Conservation (phyloP, 2,888 invertebrate genomes). For the Nephrotoma guestfalica region DNA sequence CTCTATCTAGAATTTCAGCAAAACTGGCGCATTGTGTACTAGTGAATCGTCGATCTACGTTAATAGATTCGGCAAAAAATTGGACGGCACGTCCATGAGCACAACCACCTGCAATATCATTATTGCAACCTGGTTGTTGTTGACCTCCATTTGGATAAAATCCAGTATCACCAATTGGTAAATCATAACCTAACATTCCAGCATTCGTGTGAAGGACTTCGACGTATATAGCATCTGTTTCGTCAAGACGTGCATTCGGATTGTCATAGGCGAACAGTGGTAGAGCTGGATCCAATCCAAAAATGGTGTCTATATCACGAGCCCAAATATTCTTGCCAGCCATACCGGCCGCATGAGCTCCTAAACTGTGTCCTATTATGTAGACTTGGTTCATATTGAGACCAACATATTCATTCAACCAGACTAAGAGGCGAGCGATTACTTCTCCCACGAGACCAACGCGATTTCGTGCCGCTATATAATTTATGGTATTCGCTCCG, state of each 20-base stretch:
- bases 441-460: constrained; percentile 18
- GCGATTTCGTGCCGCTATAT: constrained; percentile 37
- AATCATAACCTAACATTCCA: constrained; percentile 22
- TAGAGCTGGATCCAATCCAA: not conserved
- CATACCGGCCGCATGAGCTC: constrained; percentile 41
- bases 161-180: constrained; percentile 26
- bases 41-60: constrained; percentile 1
- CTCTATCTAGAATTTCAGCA: constrained; percentile 9
- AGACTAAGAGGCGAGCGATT: not conserved
- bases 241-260: not conserved
- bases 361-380: constrained; percentile 42
- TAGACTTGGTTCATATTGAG: constrained; percentile 33
- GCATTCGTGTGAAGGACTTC: constrained; percentile 14
- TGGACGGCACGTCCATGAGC: constrained; percentile 25
- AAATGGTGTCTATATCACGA: constrained; percentile 25
- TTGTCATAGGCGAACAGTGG: not conserved
- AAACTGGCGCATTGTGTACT: constrained; percentile 5
- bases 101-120: constrained; percentile 14
- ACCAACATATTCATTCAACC: constrained; percentile 14
- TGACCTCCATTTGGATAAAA: constrained; percentile 31
- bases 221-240: not conserved
- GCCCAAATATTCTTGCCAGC: constrained; percentile 38
- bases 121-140: constrained; percentile 27
- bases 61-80: constrained; percentile 28
- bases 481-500: constrained; percentile 39